Base-by-base conservation (phyloP, 1,140 invertebrate species). In the Parapsyche elsis region DNA sequence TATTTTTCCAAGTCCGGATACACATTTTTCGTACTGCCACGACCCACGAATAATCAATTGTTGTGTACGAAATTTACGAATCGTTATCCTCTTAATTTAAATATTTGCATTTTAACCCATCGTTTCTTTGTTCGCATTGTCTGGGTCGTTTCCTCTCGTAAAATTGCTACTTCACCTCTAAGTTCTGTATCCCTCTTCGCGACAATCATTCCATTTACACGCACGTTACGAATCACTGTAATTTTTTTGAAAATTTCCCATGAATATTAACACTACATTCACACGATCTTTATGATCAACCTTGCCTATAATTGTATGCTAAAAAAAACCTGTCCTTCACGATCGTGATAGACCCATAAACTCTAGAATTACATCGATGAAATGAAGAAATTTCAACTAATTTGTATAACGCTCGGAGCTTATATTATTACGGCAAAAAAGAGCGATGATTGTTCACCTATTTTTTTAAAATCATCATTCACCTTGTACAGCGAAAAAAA, bases 401-500 rank as follows among this genome's bases (percentile, higher is more conserved):
- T 61, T 21, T 19, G 30, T 71, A n/a, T 9, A 2, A 5, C 67
- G 30, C 24, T 71, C 24, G 9, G 61, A 14, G 24, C 67, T 71
- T 71, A 71, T 38, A 24, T 71, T 44, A 71, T 71, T 71, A 38
- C 9, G 21, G 30, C 12, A 5, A 71, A 38, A 30, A 38, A 71
- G 16, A 9, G 24, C 67, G 24, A 2, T 24, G 30, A 38, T 71
- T 71, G 24, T 38, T 38, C 67, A n/a, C 24, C 5, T 71, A 14
- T 71, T 44, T 38, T 71, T 44, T 71, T n/a, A 30, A n/a, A n/a
- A n/a, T 49, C 12, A 46, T 73, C 38, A 16, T 73, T 73, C 16
- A 73, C 30, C 30, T 73, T 46, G 71, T 73, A 16, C 45, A 44
- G 71, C 19, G 46, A 46, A 73, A 46, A 73, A 73, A 71, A 26